phyloP scores from a whole-genome alignment of 2,888 invertebrate genomes.

The Agriopis leucophaearia region DNA sequence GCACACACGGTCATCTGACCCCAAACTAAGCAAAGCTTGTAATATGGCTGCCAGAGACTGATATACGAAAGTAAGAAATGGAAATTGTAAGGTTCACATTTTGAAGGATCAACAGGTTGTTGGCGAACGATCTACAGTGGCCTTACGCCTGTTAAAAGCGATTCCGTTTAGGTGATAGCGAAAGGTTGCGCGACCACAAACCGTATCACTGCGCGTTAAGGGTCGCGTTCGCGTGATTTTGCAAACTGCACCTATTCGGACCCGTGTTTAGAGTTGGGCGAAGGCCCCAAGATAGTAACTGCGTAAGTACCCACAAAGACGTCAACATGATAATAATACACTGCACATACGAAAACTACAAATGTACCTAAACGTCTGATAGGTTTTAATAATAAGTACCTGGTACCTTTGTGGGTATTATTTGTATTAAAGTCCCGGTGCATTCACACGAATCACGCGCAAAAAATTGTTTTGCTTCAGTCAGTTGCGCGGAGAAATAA shows the following conservation, averaged over 20 bases:
- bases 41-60: too few species aligned
- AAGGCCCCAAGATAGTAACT: neutral
- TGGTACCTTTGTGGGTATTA: constrained; percentile 3
- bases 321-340: too few species aligned
- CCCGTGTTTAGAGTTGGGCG: too few species aligned
- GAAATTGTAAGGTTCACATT: neutral
- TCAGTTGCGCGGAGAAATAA: constrained; percentile 20
- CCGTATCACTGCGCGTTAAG: too few species aligned
- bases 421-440: constrained; percentile 24
- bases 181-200: too few species aligned
- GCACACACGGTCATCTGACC: too few species aligned
- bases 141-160: too few species aligned
- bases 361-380: neutral
- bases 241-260: too few species aligned
- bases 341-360: neutral
- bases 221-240: too few species aligned
- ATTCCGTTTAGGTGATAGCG: too few species aligned
- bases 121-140: neutral
- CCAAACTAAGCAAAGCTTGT: too few species aligned
- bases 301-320: too few species aligned
- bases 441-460: constrained; percentile 29
- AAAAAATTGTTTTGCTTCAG: constrained; percentile 54
- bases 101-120: neutral
- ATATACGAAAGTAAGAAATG: neutral
- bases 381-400: constrained; percentile 2